phyloP scores from a whole-genome alignment of 2,113 vertebrate species.

The Embiotoca jacksoni region DNA sequence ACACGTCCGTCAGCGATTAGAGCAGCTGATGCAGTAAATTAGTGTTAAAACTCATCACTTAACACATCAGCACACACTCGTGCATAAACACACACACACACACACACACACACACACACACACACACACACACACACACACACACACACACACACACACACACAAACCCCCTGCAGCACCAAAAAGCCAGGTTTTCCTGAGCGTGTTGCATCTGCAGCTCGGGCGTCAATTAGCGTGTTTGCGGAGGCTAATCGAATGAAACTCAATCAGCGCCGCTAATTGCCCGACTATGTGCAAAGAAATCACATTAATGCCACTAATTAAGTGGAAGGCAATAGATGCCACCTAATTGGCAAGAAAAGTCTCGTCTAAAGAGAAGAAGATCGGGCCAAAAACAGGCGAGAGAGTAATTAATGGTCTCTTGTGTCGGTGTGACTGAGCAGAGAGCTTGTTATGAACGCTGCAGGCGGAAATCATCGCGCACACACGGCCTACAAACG shows the following conservation, averaged over 20 bases:
- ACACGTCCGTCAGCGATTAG: constrained; percentile 64
- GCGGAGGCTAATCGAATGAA: constrained; percentile 99
- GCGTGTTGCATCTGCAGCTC: constrained; percentile 90
- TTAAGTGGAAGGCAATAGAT: constrained; percentile 95
- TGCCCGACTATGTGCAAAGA: constrained; percentile 97
- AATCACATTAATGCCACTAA: constrained; percentile 99
- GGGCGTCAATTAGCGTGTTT: constrained; percentile 97
- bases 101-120: too few relatives aligned
- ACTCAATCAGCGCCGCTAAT: constrained; percentile 98
- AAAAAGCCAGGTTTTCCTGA: constrained; percentile 74
- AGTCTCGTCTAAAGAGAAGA: constrained; percentile 32
- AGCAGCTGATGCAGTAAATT: constrained; percentile 79
- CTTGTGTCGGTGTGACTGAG: not conserved
- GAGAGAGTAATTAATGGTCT: constrained; percentile 1
- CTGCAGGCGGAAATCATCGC: too few relatives aligned
- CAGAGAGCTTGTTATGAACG: too few relatives aligned
- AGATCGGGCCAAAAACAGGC: constrained; percentile 5
- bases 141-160: too few relatives aligned
- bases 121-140: too few relatives aligned
- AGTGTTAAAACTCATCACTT: constrained; percentile 74
- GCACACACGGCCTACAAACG: too few relatives aligned
- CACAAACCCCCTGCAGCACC: constrained; percentile 61
- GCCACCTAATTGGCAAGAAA: constrained; percentile 90
- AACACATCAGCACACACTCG: constrained; percentile 64
- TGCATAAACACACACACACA: too few relatives aligned